Base-by-base conservation (phyloP, 2,113 vertebrate species). In the Anthoscopus minutus region DNA sequence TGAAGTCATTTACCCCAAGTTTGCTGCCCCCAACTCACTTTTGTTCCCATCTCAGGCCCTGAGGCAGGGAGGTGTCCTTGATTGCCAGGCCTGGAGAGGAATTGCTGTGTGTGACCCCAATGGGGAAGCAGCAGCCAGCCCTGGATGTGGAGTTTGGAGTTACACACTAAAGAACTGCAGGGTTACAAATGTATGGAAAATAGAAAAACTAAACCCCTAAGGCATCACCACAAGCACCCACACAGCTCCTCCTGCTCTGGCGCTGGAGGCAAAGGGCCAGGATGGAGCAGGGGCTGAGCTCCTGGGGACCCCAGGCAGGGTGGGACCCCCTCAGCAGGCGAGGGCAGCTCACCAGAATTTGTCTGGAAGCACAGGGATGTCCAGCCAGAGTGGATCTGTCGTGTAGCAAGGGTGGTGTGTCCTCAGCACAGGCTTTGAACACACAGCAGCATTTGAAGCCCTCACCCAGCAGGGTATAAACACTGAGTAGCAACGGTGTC, bases 371-470 rank as follows among this genome's bases (percentile, higher is more conserved):
- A 15, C 35, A 25, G 70, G n/a, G 50, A 5, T 4, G 11, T 10
- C 37, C 78, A 18, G 50, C 11, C 67, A 24, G 31, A n/a, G 9
- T 0, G 2, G 7, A 11, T 3, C 31, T 44, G 48, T 18, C 1
- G 0, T 17, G 47, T 1, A 5, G 5, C 0, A 0, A 1, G 25
- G 38, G 14, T 18, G 3, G 4, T 2, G 0, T 9, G 1, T 25
- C n/a, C 79, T 44, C 11, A 11, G 44, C 67, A n/a, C 47, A 40
- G 33, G 11, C 31, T 4, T 8, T 3, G n/a, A 13, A 19, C 3
- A 0, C 4, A 7, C 56, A 16, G 6, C 67, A 5, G 66, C 0
- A 0, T 18, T 35, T 42, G 74, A 47, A 24, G 58, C 21, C 67
- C 40, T 51, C n/a, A 2, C 44, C 7, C 47, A 22, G 4, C 4